Base-by-base conservation (phyloP, 2,888 invertebrate species). In the Erannis defoliaria region DNA sequence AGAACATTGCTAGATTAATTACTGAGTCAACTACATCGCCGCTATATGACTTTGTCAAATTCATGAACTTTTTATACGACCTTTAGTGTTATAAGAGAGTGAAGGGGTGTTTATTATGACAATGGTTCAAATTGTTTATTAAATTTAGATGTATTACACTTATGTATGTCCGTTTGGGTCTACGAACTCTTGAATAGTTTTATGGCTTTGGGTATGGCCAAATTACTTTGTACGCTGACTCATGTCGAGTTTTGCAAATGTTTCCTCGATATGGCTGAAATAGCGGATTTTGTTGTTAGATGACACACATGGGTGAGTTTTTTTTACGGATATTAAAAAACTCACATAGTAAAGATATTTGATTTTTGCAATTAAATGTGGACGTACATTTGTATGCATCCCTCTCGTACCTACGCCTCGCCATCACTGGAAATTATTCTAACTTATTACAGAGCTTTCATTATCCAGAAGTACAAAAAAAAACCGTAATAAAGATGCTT, bases 1-100 rank as follows among this genome's bases (percentile, higher is more conserved):
- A 68, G 63, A 68, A 59, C 66, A 61, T 62, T 59, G 58, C 65
- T 57, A 58, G 55, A 63, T 70, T 70, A 68, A 70, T 70, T 66
- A 70, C 64, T 1, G n/a, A 54, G 31, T 57, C 50, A 58, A 56
- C 51, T 56, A 51, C 51, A 31, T 14, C 14, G 29, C 14, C 18
- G 6, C 4, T 35, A 33, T 38, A 42, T 10, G 0, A 53, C 62
- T 9, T 18, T 57, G 46, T 56, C 56, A 8, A 2, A 23, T 14
- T 61, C 0, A 43, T 9, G 5, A 8, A 35, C 18, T 5, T n/a
- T 26, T 35, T 9, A 2, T 12, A 6, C 19, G 8, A 55, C 16
- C 4, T 57, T 43, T 2, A 16, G 1, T 56, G 5, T 38, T 21
- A 18, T 14, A 12, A 5, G 42, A 29, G 14, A 18, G 0, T 48